Evolutionary conservation across 2,888 invertebrate species (phyloP).

Genomic region (Leistus spinibarbis): DNA sequence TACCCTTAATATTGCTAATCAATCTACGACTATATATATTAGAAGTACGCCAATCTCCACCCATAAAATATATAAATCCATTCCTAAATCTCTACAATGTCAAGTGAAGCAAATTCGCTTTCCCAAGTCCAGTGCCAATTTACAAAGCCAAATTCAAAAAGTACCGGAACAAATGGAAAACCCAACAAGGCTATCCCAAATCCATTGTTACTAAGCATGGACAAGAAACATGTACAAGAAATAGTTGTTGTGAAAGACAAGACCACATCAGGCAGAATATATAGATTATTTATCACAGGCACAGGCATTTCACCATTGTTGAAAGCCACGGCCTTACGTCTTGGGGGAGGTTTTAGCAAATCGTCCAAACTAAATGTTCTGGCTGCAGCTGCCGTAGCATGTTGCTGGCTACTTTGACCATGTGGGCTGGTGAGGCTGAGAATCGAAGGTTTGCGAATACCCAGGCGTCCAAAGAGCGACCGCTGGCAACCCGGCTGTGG

Average conservation of each 20-base stretch:
- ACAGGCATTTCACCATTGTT: constrained; percentile 34
- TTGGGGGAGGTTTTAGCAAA: constrained; percentile 82
- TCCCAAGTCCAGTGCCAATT: too few species aligned
- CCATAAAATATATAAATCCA: too few species aligned
- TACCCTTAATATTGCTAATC: too few species aligned
- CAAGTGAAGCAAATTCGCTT: too few species aligned
- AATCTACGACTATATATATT: too few species aligned
- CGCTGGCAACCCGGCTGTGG: constrained; percentile 64
- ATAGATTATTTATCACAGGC: constrained; percentile 32
- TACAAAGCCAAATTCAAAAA: too few species aligned
- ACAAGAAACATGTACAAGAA: constrained; percentile 18
- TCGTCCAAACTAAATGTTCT: constrained; percentile 88
- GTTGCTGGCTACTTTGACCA: constrained; percentile 54
- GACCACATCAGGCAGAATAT: constrained; percentile 32
- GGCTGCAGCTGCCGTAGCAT: constrained; percentile 63
- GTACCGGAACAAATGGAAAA: constrained; percentile 11
- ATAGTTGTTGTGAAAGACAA: constrained; percentile 24
- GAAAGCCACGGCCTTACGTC: constrained; percentile 69
- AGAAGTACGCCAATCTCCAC: too few species aligned
- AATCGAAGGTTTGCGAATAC: constrained; percentile 87
- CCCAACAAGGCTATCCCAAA: not conserved
- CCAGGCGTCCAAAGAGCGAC: constrained; percentile 81
- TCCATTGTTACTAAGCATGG: not conserved
- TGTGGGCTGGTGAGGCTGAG: constrained; percentile 77
- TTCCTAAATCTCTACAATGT: too few species aligned